Base-by-base conservation (phyloP, 2,888 invertebrate species). In the Eulithis prunata region DNA sequence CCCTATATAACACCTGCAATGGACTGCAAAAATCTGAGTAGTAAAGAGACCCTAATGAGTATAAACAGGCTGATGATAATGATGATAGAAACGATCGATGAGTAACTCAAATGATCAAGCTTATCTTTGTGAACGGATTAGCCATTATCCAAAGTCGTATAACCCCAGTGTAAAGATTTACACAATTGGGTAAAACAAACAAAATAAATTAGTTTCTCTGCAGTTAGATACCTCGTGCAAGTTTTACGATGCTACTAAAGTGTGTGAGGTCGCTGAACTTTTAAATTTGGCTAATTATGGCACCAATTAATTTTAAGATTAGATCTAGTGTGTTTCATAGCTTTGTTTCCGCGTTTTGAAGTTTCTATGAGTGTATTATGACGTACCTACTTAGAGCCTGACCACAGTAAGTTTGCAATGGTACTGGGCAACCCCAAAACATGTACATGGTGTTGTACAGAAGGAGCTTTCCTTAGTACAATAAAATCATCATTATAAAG, bases 171-270 rank as follows among this genome's bases (percentile, higher is more conserved):
- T 75, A 72, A 77, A 83, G 80, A 80, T 84, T 81, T 80, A 84
- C 82, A 83, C 81, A 80, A 79, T 82, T 78, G 77, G 79, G 73
- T 78, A 79, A 82, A 82, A 80, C 76, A 83, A 82, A 86, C 82
- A 83, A 75, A 78, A 78, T 75, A 78, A 72, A 77, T 76, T 76
- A 79, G 74, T 79, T 75, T 74, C 66, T 77, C 80, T 71, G 68
- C 77, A 76, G 79, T 82, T 80, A 82, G 84, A 68, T 71, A 70
- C 75, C 82, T 80, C 85, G 70, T 66, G 73, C 45, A 47, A 49
- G 77, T 75, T 90, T 91, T 87, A 90, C 82, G 83, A 79, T 86
- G 84, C 85, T 84, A 88, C 82, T 84, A 89, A 90, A 85, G 72
- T 68, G 38, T 66, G 13, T 70, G 74, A 77, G 88, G 86, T 87